A percentile compares a stretch with the other conserved stretches of the same genome.
Evolutionary conservation across 2,888 invertebrate genomes (phyloP).

Genomic region (Helobdella robusta): DNA sequence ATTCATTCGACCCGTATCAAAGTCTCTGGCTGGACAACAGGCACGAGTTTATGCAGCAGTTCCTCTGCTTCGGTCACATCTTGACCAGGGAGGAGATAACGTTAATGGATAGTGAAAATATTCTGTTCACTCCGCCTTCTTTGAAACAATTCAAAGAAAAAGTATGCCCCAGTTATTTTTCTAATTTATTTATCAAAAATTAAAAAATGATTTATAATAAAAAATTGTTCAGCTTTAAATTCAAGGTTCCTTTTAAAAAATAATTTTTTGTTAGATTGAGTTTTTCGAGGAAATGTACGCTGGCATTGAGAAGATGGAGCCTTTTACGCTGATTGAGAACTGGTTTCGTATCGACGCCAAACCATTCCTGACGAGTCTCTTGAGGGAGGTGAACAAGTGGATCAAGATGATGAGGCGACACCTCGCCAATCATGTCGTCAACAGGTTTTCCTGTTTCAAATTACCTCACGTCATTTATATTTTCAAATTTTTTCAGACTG

Average conservation of each 20-base stretch:
- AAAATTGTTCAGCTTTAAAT: not conserved
- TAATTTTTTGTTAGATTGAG: slow-evolving; percentile 62
- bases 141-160: slow-evolving; percentile 85
- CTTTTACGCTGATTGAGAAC: slow-evolving; percentile 70
- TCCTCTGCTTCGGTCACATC: slow-evolving; percentile 70
- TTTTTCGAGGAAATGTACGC: slow-evolving; percentile 75
- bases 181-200: not conserved
- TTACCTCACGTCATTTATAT: too few species aligned
- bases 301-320: slow-evolving; percentile 76
- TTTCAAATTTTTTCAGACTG: too few species aligned
- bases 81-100: slow-evolving; percentile 77
- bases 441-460: slow-evolving; percentile 58
- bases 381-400: slow-evolving; percentile 86
- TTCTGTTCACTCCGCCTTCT: slow-evolving; percentile 66
- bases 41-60: slow-evolving; percentile 75
- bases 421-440: slow-evolving; percentile 74
- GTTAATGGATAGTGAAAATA: slow-evolving; percentile 64
- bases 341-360: slow-evolving; percentile 85
- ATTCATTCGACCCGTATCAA: slow-evolving; percentile 59
- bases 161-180: slow-evolving; percentile 40
- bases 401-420: slow-evolving; percentile 91
- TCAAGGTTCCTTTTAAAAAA: not conserved
- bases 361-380: slow-evolving; percentile 78
- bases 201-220: not conserved
- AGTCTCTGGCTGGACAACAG: slow-evolving; percentile 84